Evolutionary conservation across 2,888 invertebrate species (phyloP).

Genomic region (Protophormia terraenovae): DNA sequence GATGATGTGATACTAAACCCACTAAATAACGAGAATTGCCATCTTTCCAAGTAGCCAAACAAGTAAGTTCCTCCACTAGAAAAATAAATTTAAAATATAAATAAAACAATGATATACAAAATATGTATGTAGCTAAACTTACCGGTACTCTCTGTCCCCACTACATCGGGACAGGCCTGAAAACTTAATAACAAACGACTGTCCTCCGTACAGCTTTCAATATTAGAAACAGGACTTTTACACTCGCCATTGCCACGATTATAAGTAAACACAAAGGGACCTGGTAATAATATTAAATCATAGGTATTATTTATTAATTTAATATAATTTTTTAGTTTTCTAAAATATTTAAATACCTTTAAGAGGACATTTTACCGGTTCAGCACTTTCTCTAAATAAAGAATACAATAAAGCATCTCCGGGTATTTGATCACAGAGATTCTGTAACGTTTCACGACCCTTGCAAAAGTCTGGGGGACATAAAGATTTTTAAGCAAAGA

Average conservation of each 20-base stretch:
- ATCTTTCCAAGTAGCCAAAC: slow-evolving; percentile 96
- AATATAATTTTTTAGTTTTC: no score
- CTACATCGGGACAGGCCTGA: slow-evolving; percentile 96
- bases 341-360: slow-evolving; percentile 78
- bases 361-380: slow-evolving; percentile 93
- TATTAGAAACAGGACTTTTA: slow-evolving; percentile 92
- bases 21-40: slow-evolving; percentile 95
- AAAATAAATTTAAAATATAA: not conserved
- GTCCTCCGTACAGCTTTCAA: slow-evolving; percentile 96
- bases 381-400: slow-evolving; percentile 93
- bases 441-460: slow-evolving; percentile 87
- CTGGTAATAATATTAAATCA: slow-evolving; percentile 79
- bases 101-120: not conserved
- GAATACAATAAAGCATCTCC: slow-evolving; percentile 94
- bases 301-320: no score
- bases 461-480: slow-evolving; percentile 82
- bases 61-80: slow-evolving; percentile 93
- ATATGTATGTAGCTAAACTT: slow-evolving; percentile 71
- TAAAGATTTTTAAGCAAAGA: slow-evolving; percentile 80
- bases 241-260: slow-evolving; percentile 95
- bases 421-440: slow-evolving; percentile 92
- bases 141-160: slow-evolving; percentile 95
- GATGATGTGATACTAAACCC: slow-evolving; percentile 93
- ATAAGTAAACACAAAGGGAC: slow-evolving; percentile 96
- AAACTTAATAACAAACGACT: slow-evolving; percentile 94